Percentiles rank a stretch among this genome's conserved stretches.
Evolutionary conservation across 2,888 invertebrate genomes (phyloP).

Genomic region (Andrena haemorrhoa): DNA sequence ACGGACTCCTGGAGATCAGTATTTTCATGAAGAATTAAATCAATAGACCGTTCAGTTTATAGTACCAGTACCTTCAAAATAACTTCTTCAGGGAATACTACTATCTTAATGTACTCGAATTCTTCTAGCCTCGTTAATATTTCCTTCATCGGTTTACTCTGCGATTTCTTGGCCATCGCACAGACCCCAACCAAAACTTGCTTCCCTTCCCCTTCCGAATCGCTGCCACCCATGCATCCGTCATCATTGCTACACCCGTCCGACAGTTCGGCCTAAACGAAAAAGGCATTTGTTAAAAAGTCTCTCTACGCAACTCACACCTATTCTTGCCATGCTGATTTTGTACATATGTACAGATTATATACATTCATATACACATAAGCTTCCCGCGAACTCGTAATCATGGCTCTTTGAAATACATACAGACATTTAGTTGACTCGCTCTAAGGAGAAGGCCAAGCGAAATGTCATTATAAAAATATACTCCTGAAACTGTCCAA

Average conservation of each 20-base stretch:
- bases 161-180: conserved; percentile 99
- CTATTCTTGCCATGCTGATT: background rate
- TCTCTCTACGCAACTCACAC: background rate
- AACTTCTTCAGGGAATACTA: conserved; percentile 97
- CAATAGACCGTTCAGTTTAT: background rate
- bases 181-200: conserved; percentile 99
- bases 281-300: background rate
- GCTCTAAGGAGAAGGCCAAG: conserved; percentile 51
- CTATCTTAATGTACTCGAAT: conserved; percentile 97
- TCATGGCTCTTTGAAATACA: background rate
- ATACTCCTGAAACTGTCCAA: conserved; percentile 65
- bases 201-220: conserved; percentile 89
- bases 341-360: background rate
- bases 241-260: conserved; percentile 89
- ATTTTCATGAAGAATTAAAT: conserved; percentile 3
- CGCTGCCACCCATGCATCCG: conserved; percentile 85
- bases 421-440: conserved; percentile 20
- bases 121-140: conserved; percentile 98
- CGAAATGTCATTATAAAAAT: conserved; percentile 68
- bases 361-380: background rate
- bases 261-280: conserved; percentile 86
- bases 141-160: conserved; percentile 99
- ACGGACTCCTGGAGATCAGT: conserved; percentile 91
- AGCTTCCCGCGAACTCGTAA: background rate
- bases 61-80: conserved; percentile 91